Evolutionary conservation across 2,888 invertebrate species (phyloP).

Genomic region (Cataglyphis livida): DNA sequence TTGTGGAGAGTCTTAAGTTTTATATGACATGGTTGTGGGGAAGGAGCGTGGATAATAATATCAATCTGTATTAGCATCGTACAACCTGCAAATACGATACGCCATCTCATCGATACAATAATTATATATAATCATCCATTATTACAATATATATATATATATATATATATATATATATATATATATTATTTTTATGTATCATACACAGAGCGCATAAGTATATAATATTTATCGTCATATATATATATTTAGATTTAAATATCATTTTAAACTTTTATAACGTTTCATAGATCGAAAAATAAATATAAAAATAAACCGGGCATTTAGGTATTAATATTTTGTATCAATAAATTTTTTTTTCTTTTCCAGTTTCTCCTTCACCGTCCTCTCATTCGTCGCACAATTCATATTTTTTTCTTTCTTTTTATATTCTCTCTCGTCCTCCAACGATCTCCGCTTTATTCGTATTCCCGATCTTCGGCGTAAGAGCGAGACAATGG

Average conservation of each 20-base stretch:
- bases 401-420: conserved; percentile 60
- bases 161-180: conserved; percentile 62
- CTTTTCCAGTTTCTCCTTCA: conserved; percentile 61
- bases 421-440: conserved; percentile 21
- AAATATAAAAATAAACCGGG: conserved; percentile 86
- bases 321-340: conserved; percentile 86
- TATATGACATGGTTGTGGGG: neutral
- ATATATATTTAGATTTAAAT: conserved; percentile 82
- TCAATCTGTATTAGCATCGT: conserved; percentile 70
- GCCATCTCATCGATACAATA: conserved; percentile 65
- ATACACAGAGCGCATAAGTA: conserved; percentile 78
- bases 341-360: conserved; percentile 83
- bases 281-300: conserved; percentile 85
- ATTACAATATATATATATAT: conserved; percentile 67
- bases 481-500: conserved; percentile 59
- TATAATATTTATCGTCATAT: conserved; percentile 81
- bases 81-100: conserved; percentile 62
- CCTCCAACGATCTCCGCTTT: conserved; percentile 2
- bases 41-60: conserved; percentile 61
- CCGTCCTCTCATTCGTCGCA: conserved; percentile 57
- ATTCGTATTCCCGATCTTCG: conserved; percentile 47
- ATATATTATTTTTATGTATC: conserved; percentile 79
- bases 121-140: conserved; percentile 65
- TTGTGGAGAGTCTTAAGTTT: conserved; percentile 16
- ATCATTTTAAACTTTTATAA: conserved; percentile 86